Base-by-base conservation (phyloP, 2,113 vertebrate genomes). In the Hepsetus odoe region DNA sequence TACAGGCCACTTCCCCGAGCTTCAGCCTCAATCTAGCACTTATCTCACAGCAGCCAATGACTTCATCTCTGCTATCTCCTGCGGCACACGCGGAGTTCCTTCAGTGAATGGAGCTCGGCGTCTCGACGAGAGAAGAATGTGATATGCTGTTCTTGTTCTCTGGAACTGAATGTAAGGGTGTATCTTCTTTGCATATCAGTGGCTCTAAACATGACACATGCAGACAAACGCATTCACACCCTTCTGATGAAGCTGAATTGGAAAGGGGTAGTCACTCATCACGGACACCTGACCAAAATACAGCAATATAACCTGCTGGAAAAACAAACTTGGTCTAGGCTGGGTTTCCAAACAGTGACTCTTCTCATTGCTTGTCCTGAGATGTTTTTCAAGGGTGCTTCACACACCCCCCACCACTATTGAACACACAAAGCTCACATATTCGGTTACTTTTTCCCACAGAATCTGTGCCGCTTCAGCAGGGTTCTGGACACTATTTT, bases 381-480 rank as follows among this genome's bases (percentile, higher is more conserved):
- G 61, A 62, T 65, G 53, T 62, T 70, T 62, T 62, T 64, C 61
- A 59, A 82, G 26, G 49, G 26, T 66, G 71, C 28, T 46, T 28
- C 30, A 51, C 38, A 46, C 24, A 68, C 65, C 59, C 53, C 77
- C 30, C 49, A 62, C 28, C 24, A 55, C 44, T 26, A 44, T 58
- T 68, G 71, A 58, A 69, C 38, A 28, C 70, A 59, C 72, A 72
- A 66, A 68, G 51, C 12, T 38, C n/a, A 56, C n/a, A 2, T 61
- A 77, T 83, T 74, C 33, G 58, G 81, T 83, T 85, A 65, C 72
- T 53, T 32, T 73, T 80, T 84, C 79, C 81, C 85, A 82, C 83
- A 83, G 69, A 68, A 58, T 49, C 42, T 40, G 28, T 44, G 22
- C 32, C n/a, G 68, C 40, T 66, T 66, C 61, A 20, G 73, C 64